These are phyloP conservation scores for Eucidaris tribuloides DNA, from an alignment of 35 echinoderm and acorn worm species.

Conservation along the genomic window DNA sequence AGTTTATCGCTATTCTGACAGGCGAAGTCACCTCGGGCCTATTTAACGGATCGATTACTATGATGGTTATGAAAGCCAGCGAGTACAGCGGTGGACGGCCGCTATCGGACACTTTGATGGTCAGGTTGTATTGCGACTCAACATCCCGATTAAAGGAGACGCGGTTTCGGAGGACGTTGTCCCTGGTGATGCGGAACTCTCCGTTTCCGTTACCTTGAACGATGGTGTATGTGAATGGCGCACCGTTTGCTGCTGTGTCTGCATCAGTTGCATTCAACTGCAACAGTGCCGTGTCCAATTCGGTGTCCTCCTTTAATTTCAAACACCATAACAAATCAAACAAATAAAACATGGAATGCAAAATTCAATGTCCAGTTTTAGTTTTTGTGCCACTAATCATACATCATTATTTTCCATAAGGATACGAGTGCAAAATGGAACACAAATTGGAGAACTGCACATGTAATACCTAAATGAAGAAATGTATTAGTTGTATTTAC, in stretches of 20 bases:
- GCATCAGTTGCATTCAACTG: conserved; percentile 77
- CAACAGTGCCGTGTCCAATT: conserved; percentile 37
- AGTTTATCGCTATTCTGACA: conserved; percentile 73
- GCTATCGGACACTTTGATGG: conserved; percentile 67
- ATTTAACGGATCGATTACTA: conserved; percentile 66
- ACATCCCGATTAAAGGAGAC: conserved; percentile 70
- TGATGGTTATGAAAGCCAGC: conserved; percentile 54
- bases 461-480: too few relatives aligned
- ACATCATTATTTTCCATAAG: too few relatives aligned
- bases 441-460: too few relatives aligned
- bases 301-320: conserved; percentile 71
- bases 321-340: too few relatives aligned
- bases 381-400: too few relatives aligned
- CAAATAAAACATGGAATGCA: too few relatives aligned
- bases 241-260: conserved; percentile 75
- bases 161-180: conserved; percentile 29
- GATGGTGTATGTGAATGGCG: conserved; percentile 82
- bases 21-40: conserved; percentile 58
- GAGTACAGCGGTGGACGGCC: conserved; percentile 71
- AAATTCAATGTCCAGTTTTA: too few relatives aligned
- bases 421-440: too few relatives aligned
- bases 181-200: conserved; percentile 51
- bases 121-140: conserved; percentile 50
- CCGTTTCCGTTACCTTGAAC: conserved; percentile 56
- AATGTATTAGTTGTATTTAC: too few relatives aligned